Evolutionary conservation across 2,888 invertebrate species (phyloP).

Genomic region (Phragmatobia fuliginosa): DNA sequence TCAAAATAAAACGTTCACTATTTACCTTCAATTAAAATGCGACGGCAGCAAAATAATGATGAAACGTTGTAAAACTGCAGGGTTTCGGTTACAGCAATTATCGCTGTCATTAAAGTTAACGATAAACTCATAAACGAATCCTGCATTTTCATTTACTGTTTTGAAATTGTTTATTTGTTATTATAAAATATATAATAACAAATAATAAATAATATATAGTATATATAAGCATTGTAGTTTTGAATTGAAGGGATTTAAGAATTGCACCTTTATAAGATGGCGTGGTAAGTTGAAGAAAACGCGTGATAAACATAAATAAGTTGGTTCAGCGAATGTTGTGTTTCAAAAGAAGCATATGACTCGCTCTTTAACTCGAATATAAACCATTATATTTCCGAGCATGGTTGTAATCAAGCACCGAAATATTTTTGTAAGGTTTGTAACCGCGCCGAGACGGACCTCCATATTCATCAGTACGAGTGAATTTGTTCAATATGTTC

Average conservation of each 20-base stretch:
- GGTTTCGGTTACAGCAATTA: constrained; percentile 3
- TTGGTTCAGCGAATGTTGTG: too few species aligned
- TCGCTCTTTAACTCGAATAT: too few species aligned
- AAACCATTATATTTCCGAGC: too few species aligned
- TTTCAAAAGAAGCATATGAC: too few species aligned
- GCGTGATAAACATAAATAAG: too few species aligned
- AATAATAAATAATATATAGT: too few species aligned
- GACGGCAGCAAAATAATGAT: neutral
- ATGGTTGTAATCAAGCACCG: too few species aligned
- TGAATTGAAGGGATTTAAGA: neutral
- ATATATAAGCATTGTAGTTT: neutral
- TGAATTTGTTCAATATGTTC: too few species aligned
- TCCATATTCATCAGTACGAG: too few species aligned
- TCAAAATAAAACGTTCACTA: neutral
- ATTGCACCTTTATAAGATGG: neutral
- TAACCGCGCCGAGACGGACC: too few species aligned
- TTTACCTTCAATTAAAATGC: neutral
- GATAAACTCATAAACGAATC: neutral
- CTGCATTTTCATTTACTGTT: constrained; percentile 1
- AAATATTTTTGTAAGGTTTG: too few species aligned
- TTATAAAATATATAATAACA: neutral
- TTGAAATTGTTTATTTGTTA: neutral
- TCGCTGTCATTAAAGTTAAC: neutral
- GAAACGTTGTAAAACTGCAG: neutral
- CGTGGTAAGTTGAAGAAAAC: neutral